Evolutionary conservation across 2,888 invertebrate genomes (phyloP), one percentile per base, ranked within the genome.

Genomic region (Atethmia centrago): DNA sequence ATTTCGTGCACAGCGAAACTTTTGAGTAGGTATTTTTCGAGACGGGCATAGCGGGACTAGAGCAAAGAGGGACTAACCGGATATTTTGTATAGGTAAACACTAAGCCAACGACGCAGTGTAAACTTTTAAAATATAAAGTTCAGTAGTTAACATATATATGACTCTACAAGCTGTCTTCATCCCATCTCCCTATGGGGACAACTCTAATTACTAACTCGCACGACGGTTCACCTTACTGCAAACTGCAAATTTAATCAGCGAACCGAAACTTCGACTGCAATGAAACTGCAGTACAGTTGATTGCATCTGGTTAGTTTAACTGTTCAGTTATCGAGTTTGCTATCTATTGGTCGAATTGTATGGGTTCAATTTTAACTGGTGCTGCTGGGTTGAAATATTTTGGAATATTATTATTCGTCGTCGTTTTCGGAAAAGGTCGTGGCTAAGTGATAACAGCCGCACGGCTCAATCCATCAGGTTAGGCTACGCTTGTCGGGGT

Each of bases 201-300:
- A 74, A 80, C 75, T 79, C 88, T 88, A 90, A 91, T 90, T 90
- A 87, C 86, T 80, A 80, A 85, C 83, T 84, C 85, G 67, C 14
- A 79, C 79, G 82, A 67, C 75, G 78, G 71, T 80, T 79, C 82
- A 87, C 84, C 84, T 84, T 85, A 77, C 70, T 79, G 66, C 83
- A 83, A 91, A 93, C 92, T 94, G 90, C 89, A 91, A 94, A 94
- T 94, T 94, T 93, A 94, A 94, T 94, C 94, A 93, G 90, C 88
- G 83, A 83, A 83, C 84, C 85, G 88, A 86, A 93, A 94, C 93
- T 94, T 91, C 81, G 77, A 77, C 82, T 77, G 85, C 84, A 83
- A 80, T 87, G 87, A 77, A 86, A 84, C 87, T 87, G 89, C 88
- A 87, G 87, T 85, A 85, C 88, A 77, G 92, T 92, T 93, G 93